Conservation (phyloP, 2,113 vertebrate genomes). For the Irena cyanogastra region DNA sequence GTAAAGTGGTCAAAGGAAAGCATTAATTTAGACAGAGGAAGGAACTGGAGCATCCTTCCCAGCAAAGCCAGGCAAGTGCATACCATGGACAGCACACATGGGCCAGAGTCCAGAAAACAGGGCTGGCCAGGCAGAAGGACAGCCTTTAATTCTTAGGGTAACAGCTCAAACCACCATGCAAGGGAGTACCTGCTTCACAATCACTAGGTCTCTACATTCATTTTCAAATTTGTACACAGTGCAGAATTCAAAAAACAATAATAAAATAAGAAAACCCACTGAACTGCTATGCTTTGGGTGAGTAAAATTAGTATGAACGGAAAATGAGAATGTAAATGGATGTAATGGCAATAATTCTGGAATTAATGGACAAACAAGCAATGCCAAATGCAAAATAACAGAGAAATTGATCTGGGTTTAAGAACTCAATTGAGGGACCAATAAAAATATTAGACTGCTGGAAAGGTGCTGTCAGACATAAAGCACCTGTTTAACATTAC, state of each 20-base stretch:
- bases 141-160: background rate
- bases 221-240: background rate
- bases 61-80: background rate
- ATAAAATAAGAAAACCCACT: background rate
- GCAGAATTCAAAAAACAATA: background rate
- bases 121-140: background rate
- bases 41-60: background rate
- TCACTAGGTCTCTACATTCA: background rate
- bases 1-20: background rate
- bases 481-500: slow-evolving; percentile 34
- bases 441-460: slow-evolving; percentile 22
- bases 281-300: background rate
- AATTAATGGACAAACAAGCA: slow-evolving; percentile 4
- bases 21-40: background rate
- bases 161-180: background rate
- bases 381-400: background rate
- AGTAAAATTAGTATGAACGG: background rate
- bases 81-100: background rate
- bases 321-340: background rate
- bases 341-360: background rate
- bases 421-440: background rate
- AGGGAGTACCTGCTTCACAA: background rate
- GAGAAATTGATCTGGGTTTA: background rate
- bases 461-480: slow-evolving; percentile 6
- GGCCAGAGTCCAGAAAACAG: background rate